Conservation (phyloP, 2,888 invertebrate genomes). For the Neoaliturus tenellus region DNA sequence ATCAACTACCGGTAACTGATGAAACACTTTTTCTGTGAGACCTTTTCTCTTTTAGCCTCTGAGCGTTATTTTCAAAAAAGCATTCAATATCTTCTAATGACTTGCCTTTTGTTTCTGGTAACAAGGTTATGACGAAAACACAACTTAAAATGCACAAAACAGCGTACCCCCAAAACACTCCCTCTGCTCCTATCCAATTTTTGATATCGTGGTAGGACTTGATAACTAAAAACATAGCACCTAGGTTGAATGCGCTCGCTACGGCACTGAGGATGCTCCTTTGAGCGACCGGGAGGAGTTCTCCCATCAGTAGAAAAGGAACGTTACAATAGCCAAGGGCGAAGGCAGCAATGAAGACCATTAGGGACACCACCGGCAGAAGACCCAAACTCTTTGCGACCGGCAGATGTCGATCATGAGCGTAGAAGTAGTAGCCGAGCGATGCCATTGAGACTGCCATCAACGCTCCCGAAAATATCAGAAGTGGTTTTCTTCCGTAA, state of each 20-base stretch:
- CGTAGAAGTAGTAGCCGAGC: slow-evolving; percentile 76
- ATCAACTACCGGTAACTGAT: not conserved
- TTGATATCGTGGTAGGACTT: slow-evolving; percentile 73
- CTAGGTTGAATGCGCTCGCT: slow-evolving; percentile 76
- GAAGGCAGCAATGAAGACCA: slow-evolving; percentile 78
- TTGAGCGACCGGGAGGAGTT: slow-evolving; percentile 77
- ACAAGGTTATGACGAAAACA: slow-evolving; percentile 75
- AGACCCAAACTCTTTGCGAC: slow-evolving; percentile 68
- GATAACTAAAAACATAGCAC: slow-evolving; percentile 77
- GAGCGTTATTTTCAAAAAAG: slow-evolving; percentile 49
- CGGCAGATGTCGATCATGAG: slow-evolving; percentile 69
- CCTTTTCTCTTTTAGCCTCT: slow-evolving; percentile 6
- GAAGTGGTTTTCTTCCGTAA: slow-evolving; percentile 77
- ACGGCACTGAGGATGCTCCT: slow-evolving; percentile 76
- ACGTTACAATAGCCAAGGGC: slow-evolving; percentile 79
- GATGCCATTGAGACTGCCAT: slow-evolving; percentile 75
- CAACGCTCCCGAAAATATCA: slow-evolving; percentile 76
- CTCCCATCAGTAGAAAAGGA: slow-evolving; percentile 79
- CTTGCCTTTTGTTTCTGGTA: slow-evolving; percentile 84
- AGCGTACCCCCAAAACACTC: slow-evolving; percentile 77
- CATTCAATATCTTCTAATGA: slow-evolving; percentile 79
- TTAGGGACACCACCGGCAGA: slow-evolving; percentile 76
- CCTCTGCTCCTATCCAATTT: slow-evolving; percentile 74
- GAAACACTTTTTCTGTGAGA: not conserved
- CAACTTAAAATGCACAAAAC: slow-evolving; percentile 75